These are phyloP conservation scores for Blomia tropicalis DNA, from an alignment of 2,888 invertebrate species.

Conservation along the genomic window DNA sequence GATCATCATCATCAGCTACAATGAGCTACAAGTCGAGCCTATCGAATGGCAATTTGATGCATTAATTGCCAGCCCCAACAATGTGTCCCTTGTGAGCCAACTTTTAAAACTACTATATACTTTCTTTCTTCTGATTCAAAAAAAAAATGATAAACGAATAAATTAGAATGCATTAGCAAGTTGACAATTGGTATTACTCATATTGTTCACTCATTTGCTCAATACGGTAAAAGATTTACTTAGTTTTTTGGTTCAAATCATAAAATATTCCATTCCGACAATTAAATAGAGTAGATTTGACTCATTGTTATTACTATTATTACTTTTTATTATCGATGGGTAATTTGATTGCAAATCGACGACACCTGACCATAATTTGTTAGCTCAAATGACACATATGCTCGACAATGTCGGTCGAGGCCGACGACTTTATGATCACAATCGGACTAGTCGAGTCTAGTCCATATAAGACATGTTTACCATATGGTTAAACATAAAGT, in stretches of 20 bases:
- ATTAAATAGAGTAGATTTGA: background rate
- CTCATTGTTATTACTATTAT: background rate
- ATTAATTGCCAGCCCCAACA: background rate
- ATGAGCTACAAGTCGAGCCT: slow-evolving; percentile 1
- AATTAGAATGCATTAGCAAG: slow-evolving; percentile 6
- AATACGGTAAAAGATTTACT: no score
- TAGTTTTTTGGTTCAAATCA: background rate
- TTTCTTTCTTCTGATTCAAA: no score
- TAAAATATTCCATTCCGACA: background rate
- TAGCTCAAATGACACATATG: no score
- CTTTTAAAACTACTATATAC: no score
- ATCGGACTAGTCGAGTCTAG: no score
- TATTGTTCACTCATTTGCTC: no score
- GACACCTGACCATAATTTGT: no score
- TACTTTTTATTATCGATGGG: background rate
- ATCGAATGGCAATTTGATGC: slow-evolving; percentile 14
- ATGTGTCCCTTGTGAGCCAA: background rate
- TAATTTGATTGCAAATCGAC: no score
- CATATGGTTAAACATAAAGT: no score
- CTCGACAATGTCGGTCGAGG: no score
- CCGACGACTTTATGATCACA: no score
- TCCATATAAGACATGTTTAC: no score
- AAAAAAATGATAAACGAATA: slow-evolving; percentile 4
- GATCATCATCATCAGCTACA: background rate
- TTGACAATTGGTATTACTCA: background rate